Evolutionary conservation across 2,888 invertebrate species (phyloP), one percentile per base, ranked within the genome.

Genomic region (Synanthedon formicaeformis): DNA sequence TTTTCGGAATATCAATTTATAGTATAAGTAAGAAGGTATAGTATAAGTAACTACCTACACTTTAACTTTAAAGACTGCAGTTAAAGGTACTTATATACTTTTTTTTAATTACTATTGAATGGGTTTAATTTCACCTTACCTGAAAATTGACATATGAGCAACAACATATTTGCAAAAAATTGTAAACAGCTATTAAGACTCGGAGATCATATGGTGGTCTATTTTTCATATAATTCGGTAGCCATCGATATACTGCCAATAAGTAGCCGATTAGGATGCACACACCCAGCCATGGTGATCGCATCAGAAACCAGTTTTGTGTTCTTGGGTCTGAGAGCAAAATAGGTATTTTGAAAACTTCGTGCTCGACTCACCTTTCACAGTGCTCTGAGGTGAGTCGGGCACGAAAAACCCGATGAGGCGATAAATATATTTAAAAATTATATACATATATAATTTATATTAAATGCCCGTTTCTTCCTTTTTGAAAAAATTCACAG

Each of bases 161-260:
- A 12, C 89, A 69, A 3, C 88, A 48, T 51, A 94, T 92, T 88
- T 95, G 94, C 14, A 90, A 56, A 1, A 90, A 71, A 68, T 95
- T 93, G 67, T 93, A 95, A 1, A 89, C 66, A 51, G 91, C 89
- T 66, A 95, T 87, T 34, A 91, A 64, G 48, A 80, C 78, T 41
- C 92, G 88, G 34, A 94, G 71, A 51, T 92, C 88, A 62, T 90
- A 91, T 0, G 94, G 91, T 50, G 88, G 78, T 18, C 92, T 85
- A 52, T 90, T 83, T 55, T 84, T 85, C 94, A 95, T 95, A 65
- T 90, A 86, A 48, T 83, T 81, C 0, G 95, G 96, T 0, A 95
- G 92, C 67, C 91, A 81, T 55, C 88, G 86, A 55, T 89, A 85
- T 12, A 95, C 92, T 54, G 92, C 83, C 55, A 90, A 76, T 51